Evolutionary conservation across 2,797 vertebrate genomes (phyloP).

Genomic region (Neopelma chrysocephalum): DNA sequence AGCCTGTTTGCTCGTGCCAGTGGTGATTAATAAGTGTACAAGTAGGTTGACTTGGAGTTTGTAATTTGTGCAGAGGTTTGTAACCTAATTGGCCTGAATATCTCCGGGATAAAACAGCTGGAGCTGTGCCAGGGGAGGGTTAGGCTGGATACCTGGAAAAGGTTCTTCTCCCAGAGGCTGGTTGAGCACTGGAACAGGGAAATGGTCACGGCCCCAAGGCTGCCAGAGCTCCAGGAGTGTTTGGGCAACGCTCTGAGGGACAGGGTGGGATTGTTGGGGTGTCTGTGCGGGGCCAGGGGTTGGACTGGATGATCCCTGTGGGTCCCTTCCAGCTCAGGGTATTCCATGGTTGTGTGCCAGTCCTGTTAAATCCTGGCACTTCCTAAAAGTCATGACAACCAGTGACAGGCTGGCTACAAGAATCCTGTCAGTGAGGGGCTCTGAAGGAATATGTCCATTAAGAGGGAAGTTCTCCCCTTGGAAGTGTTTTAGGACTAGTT

Average conservation of each 20-base stretch:
- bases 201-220: neutral
- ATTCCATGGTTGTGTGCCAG: neutral
- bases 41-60: neutral
- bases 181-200: neutral
- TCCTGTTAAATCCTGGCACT: neutral
- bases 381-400: neutral
- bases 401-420: neutral
- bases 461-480: neutral
- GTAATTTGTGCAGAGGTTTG: neutral
- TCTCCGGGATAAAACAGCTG: neutral
- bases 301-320: neutral
- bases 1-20: neutral
- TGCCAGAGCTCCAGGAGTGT: neutral
- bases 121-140: neutral
- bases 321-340: neutral
- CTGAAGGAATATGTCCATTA: neutral
- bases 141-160: neutral
- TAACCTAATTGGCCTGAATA: neutral
- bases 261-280: no score
- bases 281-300: neutral
- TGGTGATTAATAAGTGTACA: neutral
- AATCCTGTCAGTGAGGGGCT: neutral
- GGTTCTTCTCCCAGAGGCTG: neutral
- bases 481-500: neutral
- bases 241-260: neutral